These are phyloP conservation scores for Sphinx pinastri DNA, from an alignment of 2,888 invertebrate genomes.

Conservation along the genomic window DNA sequence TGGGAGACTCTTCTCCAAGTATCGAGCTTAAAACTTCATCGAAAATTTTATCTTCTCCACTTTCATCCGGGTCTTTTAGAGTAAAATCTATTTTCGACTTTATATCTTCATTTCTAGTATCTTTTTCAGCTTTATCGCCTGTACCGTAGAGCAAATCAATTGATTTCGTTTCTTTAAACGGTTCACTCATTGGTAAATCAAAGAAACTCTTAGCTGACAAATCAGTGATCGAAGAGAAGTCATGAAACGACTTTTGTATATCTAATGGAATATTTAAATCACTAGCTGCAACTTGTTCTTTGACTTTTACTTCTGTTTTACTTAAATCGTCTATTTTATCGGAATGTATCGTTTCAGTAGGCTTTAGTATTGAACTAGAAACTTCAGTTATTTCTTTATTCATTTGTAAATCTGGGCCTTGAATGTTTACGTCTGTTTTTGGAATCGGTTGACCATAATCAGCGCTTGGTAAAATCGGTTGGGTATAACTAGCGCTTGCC, in stretches of 20 bases:
- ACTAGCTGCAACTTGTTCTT: neutral
- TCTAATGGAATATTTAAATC: neutral
- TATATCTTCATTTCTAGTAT: slow-evolving; percentile 2
- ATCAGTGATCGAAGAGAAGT: slow-evolving; percentile 15
- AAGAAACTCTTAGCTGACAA: slow-evolving; percentile 32
- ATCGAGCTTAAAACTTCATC: slow-evolving; percentile 7
- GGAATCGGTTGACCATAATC: no score
- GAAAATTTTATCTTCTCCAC: slow-evolving; percentile 7
- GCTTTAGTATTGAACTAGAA: no score
- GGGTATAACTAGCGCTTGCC: slow-evolving; percentile 21
- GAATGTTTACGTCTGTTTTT: no score
- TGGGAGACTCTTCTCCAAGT: neutral
- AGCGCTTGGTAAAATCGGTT: neutral
- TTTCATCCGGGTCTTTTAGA: neutral
- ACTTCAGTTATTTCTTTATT: no score
- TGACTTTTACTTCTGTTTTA: neutral
- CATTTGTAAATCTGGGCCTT: no score
- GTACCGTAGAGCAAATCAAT: slow-evolving; percentile 4
- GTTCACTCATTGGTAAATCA: slow-evolving; percentile 15
- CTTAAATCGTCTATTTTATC: slow-evolving; percentile 28
- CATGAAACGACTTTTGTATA: neutral
- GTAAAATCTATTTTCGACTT: neutral
- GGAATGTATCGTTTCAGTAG: neutral
- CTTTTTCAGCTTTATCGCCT: slow-evolving; percentile 15
- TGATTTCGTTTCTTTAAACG: neutral